These are phyloP conservation scores for Drymodes brunneopygia DNA, from an alignment of 2,113 vertebrate species.

Conservation along the genomic window DNA sequence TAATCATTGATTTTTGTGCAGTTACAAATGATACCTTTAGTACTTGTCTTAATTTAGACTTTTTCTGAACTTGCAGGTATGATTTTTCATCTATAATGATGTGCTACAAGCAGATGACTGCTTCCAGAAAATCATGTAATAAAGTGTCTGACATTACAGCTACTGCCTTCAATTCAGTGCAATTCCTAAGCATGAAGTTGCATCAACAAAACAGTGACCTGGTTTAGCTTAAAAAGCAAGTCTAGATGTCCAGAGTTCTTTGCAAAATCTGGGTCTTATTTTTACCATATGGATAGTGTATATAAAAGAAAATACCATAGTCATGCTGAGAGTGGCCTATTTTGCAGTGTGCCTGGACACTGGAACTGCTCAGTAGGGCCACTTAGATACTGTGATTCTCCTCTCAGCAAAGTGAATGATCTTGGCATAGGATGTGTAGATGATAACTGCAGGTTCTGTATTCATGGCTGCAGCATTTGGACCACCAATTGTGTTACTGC, in stretches of 20 bases:
- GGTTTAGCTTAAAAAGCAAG: not conserved
- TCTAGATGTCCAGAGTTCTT: not conserved
- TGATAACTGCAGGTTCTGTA: not conserved
- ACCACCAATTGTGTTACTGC: not conserved
- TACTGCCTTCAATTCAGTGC: not conserved
- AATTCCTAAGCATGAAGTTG: not conserved
- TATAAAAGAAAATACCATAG: slow-evolving; percentile 10
- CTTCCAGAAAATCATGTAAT: not conserved
- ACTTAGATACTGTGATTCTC: not conserved
- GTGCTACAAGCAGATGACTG: not conserved
- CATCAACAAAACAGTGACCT: not conserved
- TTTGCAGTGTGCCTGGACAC: not conserved
- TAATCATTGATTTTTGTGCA: not conserved
- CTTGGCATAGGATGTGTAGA: not conserved
- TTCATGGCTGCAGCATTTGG: not conserved
- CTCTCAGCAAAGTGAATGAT: not conserved
- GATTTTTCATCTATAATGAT: not conserved
- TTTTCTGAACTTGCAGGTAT: not conserved
- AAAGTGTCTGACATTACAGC: not conserved
- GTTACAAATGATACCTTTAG: not conserved
- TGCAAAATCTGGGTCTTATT: not conserved
- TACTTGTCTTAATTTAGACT: not conserved
- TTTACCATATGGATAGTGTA: not conserved
- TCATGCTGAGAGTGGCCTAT: slow-evolving; percentile 2
- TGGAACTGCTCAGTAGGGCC: not conserved